A percentile compares a stretch with the other conserved stretches of the same genome.
phyloP scores from a whole-genome alignment of 2,797 vertebrate genomes.

The Pteronotus mesoamericanus region DNA sequence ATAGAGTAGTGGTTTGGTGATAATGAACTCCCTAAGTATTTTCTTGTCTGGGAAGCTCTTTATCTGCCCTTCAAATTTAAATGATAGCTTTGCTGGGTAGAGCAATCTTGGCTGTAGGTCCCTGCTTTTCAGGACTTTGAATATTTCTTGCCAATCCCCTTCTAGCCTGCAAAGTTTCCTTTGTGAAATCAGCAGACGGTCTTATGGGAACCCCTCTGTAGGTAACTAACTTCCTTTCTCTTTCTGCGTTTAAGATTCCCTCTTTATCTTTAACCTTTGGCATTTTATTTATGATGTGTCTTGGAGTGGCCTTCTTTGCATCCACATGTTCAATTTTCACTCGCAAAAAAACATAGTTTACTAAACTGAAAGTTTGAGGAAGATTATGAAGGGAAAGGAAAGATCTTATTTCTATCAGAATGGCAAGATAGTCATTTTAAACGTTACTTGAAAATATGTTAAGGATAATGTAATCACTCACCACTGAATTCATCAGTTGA shows the following conservation, averaged over 20 bases:
- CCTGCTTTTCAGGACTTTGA: not conserved
- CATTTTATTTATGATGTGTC: not conserved
- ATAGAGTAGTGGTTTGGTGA: not conserved
- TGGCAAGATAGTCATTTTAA: not conserved
- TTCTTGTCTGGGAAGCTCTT: not conserved
- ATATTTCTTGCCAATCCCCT: not conserved
- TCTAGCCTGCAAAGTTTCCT: not conserved
- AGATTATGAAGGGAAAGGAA: not conserved
- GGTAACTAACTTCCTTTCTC: not conserved
- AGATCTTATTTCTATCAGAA: not conserved
- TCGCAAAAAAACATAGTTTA: not conserved
- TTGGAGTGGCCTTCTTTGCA: not conserved
- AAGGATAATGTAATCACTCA: not conserved
- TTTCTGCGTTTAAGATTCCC: not conserved
- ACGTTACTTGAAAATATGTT: not conserved
- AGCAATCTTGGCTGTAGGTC: not conserved
- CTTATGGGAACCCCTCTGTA: not conserved
- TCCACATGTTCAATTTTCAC: not conserved
- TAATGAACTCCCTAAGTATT: not conserved
- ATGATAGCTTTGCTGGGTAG: not conserved
- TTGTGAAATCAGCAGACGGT: not conserved
- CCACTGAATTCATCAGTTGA: not conserved
- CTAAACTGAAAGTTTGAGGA: not conserved
- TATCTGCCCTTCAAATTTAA: not conserved
- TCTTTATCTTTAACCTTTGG: not conserved